Percentiles rank a stretch among this genome's conserved stretches.
Conservation (phyloP, 2,113 vertebrate genomes). For the Ia io region DNA sequence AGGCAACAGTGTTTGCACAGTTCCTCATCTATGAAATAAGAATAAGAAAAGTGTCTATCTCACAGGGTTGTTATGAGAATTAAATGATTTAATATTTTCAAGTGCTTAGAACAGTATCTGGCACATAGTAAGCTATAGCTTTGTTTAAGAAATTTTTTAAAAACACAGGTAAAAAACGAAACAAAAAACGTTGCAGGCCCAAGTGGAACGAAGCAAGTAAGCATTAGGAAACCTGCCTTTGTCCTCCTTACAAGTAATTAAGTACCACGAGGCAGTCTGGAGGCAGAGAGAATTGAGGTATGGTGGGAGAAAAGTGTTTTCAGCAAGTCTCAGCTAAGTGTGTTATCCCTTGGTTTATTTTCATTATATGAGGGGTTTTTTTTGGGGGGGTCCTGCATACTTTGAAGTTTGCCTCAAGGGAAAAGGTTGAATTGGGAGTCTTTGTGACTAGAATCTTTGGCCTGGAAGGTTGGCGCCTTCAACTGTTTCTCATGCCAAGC, state of each 20-base stretch:
- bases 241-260: background rate
- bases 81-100: conserved; percentile 5
- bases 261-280: background rate
- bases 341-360: conserved; percentile 59
- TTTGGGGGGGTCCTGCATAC: conserved; percentile 46
- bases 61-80: background rate
- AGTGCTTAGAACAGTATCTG: background rate
- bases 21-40: background rate
- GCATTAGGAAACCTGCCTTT: background rate
- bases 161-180: background rate
- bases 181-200: background rate
- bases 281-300: background rate
- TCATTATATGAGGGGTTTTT: conserved; percentile 58
- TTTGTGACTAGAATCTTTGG: conserved; percentile 73
- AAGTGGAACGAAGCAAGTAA: background rate
- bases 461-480: conserved; percentile 70
- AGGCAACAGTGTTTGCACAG: background rate
- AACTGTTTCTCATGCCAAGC: conserved; percentile 67
- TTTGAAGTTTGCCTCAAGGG: conserved; percentile 77
- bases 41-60: background rate
- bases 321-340: conserved; percentile 40
- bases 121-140: background rate
- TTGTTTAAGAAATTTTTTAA: background rate
- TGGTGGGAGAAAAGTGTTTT: conserved; percentile 32
- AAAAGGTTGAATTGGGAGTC: conserved; percentile 70